A percentile compares a stretch with the other conserved stretches of the same genome.
These are phyloP conservation scores for Perca schrenkii DNA, from an alignment of 2,113 vertebrate species.

Conservation along the genomic window DNA sequence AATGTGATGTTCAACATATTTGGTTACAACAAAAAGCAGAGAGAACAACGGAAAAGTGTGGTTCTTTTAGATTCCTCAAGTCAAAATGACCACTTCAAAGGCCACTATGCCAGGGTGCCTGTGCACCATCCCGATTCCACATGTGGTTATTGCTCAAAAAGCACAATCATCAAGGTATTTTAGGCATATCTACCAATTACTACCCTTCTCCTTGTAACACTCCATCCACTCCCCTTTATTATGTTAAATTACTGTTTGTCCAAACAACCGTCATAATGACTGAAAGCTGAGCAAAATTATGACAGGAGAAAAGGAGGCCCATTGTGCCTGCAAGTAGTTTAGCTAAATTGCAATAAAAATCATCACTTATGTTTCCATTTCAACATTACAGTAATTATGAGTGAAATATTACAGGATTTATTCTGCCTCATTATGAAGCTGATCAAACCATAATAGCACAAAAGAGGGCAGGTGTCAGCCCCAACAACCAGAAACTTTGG, in stretches of 20 bases:
- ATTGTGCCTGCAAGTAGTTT: slow-evolving; percentile 27
- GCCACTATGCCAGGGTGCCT: slow-evolving; percentile 22
- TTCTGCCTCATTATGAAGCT: slow-evolving; percentile 16
- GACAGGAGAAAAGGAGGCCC: slow-evolving; percentile 15
- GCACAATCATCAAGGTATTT: slow-evolving; percentile 56
- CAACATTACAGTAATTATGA: slow-evolving; percentile 36
- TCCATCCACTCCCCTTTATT: slow-evolving; percentile 33
- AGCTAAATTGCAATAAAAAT: slow-evolving; percentile 31
- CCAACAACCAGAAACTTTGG: slow-evolving; percentile 9
- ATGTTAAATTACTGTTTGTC: slow-evolving; percentile 62
- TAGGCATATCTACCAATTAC: slow-evolving; percentile 61
- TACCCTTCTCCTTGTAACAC: slow-evolving; percentile 42
- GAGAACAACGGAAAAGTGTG: slow-evolving; percentile 47
- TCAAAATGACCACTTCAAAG: slow-evolving; percentile 77
- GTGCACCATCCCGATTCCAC: slow-evolving; percentile 57
- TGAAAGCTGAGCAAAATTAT: slow-evolving; percentile 17
- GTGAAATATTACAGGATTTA: slow-evolving; percentile 28
- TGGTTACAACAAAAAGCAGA: slow-evolving; percentile 48
- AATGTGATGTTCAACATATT: slow-evolving; percentile 56
- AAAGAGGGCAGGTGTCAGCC: slow-evolving; percentile 19
- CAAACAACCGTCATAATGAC: slow-evolving; percentile 41
- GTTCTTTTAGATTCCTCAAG: slow-evolving; percentile 50
- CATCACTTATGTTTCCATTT: slow-evolving; percentile 27
- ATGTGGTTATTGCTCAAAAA: slow-evolving; percentile 58
- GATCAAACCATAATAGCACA: slow-evolving; percentile 13